Evolutionary conservation across 2,113 vertebrate species (phyloP), one percentile per base, ranked within the genome.

Genomic region (Leptosomus discolor): DNA sequence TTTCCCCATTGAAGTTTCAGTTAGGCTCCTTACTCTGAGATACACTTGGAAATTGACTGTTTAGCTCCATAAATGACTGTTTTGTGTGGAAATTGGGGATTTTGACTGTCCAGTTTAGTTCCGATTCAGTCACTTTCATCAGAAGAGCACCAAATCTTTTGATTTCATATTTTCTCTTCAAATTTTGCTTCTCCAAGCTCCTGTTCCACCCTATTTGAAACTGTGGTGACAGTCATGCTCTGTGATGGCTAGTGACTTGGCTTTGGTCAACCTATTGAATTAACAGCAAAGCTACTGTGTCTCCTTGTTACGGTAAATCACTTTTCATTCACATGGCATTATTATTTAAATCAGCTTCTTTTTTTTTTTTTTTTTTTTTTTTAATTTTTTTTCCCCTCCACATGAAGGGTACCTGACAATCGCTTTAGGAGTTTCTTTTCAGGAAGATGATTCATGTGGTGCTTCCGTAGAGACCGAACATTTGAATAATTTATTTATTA

Each of bases 401-500:
- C 12, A 3, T 46, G 34, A 75, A 93, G 54, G 9, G 34, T 80
- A 83, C 64, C 71, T 91, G 89, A 81, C 76, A 95, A 13, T 88
- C 56, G 95, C 69, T 85, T 87, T 57, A 85, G 48, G 84, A 96
- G 73, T 89, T 97, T 92, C 64, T 92, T 94, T 92, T 86, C 83
- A 91, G 69, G 91, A 94, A 65, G 56, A 45, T 91, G 65, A 91
- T 92, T 96, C 77, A 54, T 5, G 8, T 90, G 48, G 29, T 60
- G 57, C 80, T 84, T 96, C 88, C 1, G 4, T 73, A 88, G 86
- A 95, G 89, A 75, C 57, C 7, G 15, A 89, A 64, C 92, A 90
- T 94, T 92, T 95, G 83, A 94, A 94, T 95, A 95, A 86, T 91
- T 92, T 94, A 93, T 95, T 97, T 96, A 91, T 96, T 97, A 81